phyloP scores from a whole-genome alignment of 2,797 vertebrate genomes.

The Coregonus sp. region DNA sequence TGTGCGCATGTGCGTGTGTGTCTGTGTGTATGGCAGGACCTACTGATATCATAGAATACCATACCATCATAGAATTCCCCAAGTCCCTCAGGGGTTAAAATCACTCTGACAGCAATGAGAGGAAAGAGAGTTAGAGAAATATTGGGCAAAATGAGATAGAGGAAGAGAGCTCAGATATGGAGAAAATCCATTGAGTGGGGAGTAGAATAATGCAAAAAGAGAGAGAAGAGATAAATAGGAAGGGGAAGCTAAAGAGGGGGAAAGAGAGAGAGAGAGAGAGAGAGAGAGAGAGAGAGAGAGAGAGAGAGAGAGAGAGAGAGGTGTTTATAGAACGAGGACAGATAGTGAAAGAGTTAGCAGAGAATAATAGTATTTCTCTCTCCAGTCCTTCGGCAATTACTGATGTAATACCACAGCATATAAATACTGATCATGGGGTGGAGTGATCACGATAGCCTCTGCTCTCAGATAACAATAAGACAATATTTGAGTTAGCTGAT shows the following conservation, averaged over 20 bases:
- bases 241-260: background rate
- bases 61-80: conserved; percentile 22
- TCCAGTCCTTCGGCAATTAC: conserved; percentile 1
- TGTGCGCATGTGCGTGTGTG: too few species aligned
- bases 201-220: conserved; percentile 28
- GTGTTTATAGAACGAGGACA: background rate
- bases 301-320: too few species aligned
- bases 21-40: too few species aligned
- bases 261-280: background rate
- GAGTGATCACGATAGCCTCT: conserved; percentile 9
- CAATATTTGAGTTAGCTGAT: conserved; percentile 33
- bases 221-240: background rate
- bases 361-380: background rate
- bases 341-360: background rate
- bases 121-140: too few species aligned
- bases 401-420: conserved; percentile 8
- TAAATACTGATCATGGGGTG: conserved; percentile 21
- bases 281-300: background rate
- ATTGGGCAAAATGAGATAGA: too few species aligned
- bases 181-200: conserved; percentile 24
- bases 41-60: conserved; percentile 17
- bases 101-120: conserved; percentile 15
- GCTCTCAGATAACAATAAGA: conserved; percentile 4
- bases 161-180: background rate
- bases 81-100: conserved; percentile 34